Percentiles rank a stretch among this genome's conserved stretches.
These are phyloP conservation scores for Oxyruncus cristatus DNA, from an alignment of 2,113 vertebrate genomes.

Conservation along the genomic window DNA sequence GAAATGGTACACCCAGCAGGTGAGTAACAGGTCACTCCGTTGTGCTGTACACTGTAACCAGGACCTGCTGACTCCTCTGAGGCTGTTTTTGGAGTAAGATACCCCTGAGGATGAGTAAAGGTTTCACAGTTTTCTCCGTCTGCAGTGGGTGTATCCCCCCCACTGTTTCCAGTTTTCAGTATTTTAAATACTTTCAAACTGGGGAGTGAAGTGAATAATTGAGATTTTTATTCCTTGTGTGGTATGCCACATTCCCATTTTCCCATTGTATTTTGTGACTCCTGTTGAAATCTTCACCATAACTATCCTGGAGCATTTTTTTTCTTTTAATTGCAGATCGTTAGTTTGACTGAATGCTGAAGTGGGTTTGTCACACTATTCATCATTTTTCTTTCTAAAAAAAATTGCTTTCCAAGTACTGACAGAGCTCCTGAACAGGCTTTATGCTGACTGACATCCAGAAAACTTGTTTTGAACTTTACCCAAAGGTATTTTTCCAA, in stretches of 20 bases:
- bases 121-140: not conserved
- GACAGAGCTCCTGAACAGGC: not conserved
- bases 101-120: not conserved
- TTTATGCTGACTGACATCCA: not conserved
- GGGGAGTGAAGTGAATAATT: not conserved
- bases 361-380: conserved; percentile 2
- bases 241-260: not conserved
- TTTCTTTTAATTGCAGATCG: not conserved
- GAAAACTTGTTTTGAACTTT: not conserved
- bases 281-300: not conserved
- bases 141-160: not conserved
- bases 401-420: not conserved
- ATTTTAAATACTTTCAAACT: not conserved
- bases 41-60: accelerated
- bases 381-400: not conserved
- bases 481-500: not conserved
- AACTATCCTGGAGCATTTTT: not conserved
- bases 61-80: not conserved
- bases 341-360: not conserved
- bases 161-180: not conserved
- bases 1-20: not conserved
- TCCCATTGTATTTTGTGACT: conserved; percentile 5
- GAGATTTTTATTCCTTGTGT: not conserved
- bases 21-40: not conserved
- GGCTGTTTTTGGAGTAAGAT: not conserved